A percentile compares a stretch with the other conserved stretches of the same genome.
Conservation (phyloP, 2,888 invertebrate species). For the Aphodius granarius region DNA sequence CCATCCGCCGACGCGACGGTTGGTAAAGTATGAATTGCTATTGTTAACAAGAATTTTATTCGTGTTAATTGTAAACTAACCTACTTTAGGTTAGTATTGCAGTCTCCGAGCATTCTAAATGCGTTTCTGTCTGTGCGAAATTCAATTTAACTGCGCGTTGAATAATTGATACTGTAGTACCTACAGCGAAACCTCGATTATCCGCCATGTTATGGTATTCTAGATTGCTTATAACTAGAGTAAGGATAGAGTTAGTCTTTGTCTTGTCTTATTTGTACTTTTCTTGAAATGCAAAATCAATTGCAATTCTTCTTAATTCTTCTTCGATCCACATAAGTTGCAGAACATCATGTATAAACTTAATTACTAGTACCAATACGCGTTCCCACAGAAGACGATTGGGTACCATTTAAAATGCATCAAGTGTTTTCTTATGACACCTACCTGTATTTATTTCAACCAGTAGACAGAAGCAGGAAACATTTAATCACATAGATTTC, state of each 20-base stretch:
- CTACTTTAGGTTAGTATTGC: not conserved
- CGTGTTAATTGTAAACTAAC: not conserved
- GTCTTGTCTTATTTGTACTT: no score
- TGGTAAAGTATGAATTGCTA: not conserved
- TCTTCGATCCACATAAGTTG: no score
- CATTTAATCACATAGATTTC: not conserved
- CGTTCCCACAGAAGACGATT: not conserved
- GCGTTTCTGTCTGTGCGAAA: not conserved
- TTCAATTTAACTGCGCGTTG: not conserved
- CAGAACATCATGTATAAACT: no score
- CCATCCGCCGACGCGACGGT: not conserved
- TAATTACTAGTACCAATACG: not conserved
- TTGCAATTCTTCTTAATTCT: no score
- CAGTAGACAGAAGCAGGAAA: not conserved
- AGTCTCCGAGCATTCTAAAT: not conserved
- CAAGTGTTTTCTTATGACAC: not conserved
- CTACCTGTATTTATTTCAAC: not conserved
- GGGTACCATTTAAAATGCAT: not conserved
- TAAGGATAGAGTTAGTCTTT: no score
- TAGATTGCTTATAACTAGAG: no score
- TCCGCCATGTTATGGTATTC: no score
- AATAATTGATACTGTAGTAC: no score
- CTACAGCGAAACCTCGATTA: no score
- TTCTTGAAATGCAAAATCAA: no score
- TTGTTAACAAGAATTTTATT: not conserved